Evolutionary conservation across 2,888 invertebrate species (phyloP).

Genomic region (Andrena praecox): DNA sequence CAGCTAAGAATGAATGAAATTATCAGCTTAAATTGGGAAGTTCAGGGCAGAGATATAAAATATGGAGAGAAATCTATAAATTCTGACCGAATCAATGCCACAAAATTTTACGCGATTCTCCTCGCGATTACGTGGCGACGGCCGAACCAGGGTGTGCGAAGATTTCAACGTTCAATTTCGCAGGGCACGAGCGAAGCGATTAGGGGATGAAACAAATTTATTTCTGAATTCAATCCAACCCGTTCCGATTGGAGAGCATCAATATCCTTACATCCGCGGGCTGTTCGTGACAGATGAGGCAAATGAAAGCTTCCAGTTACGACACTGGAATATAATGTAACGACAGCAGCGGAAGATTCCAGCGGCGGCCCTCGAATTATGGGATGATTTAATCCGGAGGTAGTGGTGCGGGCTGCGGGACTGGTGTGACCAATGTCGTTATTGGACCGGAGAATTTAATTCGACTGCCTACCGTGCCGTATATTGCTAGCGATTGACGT

Average conservation of each 20-base stretch:
- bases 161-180: neutral
- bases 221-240: neutral
- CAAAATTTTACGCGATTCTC: no score
- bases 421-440: conserved; percentile 61
- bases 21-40: no score
- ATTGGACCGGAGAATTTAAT: conserved; percentile 57
- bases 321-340: conserved; percentile 27
- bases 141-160: neutral
- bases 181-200: neutral
- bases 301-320: conserved; percentile 36
- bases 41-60: no score
- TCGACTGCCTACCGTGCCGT: conserved; percentile 34
- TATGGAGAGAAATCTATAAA: no score
- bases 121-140: no score
- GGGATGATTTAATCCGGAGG: conserved; percentile 68
- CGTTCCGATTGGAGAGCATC: conserved; percentile 1
- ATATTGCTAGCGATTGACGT: conserved; percentile 42
- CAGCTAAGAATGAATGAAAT: no score
- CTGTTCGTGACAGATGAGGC: neutral
- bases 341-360: conserved; percentile 31
- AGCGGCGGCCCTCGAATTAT: conserved; percentile 56
- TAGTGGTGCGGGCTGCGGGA: conserved; percentile 57
- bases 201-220: conserved; percentile 3
- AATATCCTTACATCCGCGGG: conserved; percentile 12
- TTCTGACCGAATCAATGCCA: no score